These are phyloP conservation scores for Eriocheir sinensis DNA, from an alignment of 1,140 invertebrate species.

Conservation along the genomic window DNA sequence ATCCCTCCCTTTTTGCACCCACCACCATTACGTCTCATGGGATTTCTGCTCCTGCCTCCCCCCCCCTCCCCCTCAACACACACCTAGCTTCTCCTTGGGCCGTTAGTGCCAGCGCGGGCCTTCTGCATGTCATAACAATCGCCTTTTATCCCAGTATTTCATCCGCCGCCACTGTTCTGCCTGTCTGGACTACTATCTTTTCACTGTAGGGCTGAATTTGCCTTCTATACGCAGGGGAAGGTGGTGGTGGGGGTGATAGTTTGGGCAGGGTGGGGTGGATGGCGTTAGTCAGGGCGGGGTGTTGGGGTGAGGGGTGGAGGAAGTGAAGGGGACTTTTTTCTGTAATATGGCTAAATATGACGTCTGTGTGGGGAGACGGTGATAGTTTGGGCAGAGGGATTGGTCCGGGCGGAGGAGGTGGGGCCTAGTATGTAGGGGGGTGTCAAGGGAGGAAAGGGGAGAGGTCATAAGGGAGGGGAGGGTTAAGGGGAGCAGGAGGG, in stretches of 20 bases:
- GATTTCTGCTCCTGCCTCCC: too few relatives aligned
- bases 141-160: not conserved
- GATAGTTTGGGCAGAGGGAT: too few relatives aligned
- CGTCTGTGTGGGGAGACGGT: too few relatives aligned
- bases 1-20: not conserved
- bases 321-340: not conserved
- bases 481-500: not conserved
- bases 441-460: not conserved
- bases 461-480: not conserved
- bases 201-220: not conserved
- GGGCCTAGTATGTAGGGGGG: not conserved
- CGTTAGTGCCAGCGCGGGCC: not conserved
- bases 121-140: not conserved
- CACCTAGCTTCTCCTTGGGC: too few relatives aligned
- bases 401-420: slow-evolving; percentile 18
- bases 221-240: not conserved
- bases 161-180: not conserved
- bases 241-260: not conserved
- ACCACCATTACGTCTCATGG: too few relatives aligned
- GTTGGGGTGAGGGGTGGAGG: not conserved
- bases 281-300: not conserved
- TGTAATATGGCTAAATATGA: too few relatives aligned
- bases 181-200: not conserved
- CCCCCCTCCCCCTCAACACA: too few relatives aligned
- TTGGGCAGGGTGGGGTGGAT: not conserved